These are phyloP conservation scores for Catocala fraxini DNA, from an alignment of 2,888 invertebrate genomes.

Conservation along the genomic window DNA sequence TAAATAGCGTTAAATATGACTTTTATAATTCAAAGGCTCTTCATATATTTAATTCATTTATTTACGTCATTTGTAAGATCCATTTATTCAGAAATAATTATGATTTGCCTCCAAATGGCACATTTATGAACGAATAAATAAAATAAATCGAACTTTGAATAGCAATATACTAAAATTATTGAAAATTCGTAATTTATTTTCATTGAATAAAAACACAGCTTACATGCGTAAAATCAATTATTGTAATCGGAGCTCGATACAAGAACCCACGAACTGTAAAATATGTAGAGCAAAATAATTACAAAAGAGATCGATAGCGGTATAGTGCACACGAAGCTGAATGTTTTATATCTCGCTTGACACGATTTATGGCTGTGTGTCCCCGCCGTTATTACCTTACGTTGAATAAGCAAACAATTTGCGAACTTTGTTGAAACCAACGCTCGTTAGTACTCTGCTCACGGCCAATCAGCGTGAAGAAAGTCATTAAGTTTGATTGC, in stretches of 20 bases:
- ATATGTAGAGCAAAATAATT: slow-evolving; percentile 47
- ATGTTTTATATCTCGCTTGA: slow-evolving; percentile 40
- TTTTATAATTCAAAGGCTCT: too few species aligned
- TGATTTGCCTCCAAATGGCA: too few species aligned
- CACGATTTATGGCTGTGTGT: slow-evolving; percentile 48
- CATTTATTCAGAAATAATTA: too few species aligned
- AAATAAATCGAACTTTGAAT: too few species aligned
- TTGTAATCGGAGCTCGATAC: slow-evolving; percentile 39
- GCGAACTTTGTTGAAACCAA: slow-evolving; percentile 62
- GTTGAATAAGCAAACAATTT: slow-evolving; percentile 64
- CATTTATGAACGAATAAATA: too few species aligned
- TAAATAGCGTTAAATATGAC: too few species aligned
- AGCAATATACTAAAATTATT: too few species aligned
- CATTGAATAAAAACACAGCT: slow-evolving; percentile 27
- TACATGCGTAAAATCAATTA: slow-evolving; percentile 32
- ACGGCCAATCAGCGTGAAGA: slow-evolving; percentile 64
- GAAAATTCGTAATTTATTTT: too few species aligned
- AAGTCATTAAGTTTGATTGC: slow-evolving; percentile 63
- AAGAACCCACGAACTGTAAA: slow-evolving; percentile 44
- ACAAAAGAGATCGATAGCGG: slow-evolving; percentile 42
- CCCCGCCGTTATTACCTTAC: slow-evolving; percentile 49
- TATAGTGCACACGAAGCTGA: slow-evolving; percentile 35
- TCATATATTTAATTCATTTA: too few species aligned
- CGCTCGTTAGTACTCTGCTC: slow-evolving; percentile 64
- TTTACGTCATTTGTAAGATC: too few species aligned